A percentile compares a stretch with the other conserved stretches of the same genome.
phyloP scores from a whole-genome alignment of 2,888 invertebrate genomes.

The Achlya flavicornis region DNA sequence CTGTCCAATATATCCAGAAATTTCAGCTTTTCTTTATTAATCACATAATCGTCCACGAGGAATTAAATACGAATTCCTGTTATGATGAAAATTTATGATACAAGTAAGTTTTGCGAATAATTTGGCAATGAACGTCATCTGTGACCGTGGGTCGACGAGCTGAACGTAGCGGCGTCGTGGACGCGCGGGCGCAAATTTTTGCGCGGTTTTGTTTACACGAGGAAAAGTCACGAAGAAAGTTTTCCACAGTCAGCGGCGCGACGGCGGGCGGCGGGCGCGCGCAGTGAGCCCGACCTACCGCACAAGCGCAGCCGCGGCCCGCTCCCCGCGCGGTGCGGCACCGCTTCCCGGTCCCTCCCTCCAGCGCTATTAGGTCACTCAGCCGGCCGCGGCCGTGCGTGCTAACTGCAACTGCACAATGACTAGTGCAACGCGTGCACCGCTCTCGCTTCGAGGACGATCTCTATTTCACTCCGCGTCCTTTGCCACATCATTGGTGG shows the following conservation, averaged over 20 bases:
- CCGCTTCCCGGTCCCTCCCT: slow-evolving; percentile 81
- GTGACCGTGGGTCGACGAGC: slow-evolving; percentile 26
- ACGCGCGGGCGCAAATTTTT: slow-evolving; percentile 61
- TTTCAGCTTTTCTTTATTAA: slow-evolving; percentile 34
- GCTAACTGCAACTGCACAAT: slow-evolving; percentile 81
- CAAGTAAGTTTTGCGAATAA: slow-evolving; percentile 23
- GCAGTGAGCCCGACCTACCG: slow-evolving; percentile 83
- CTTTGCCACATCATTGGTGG: slow-evolving; percentile 81
- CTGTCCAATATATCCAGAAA: slow-evolving; percentile 46
- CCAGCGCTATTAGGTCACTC: slow-evolving; percentile 83
- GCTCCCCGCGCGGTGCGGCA: slow-evolving; percentile 58
- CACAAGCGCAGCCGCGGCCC: slow-evolving; percentile 69
- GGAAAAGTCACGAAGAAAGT: slow-evolving; percentile 82
- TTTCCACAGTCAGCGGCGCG: slow-evolving; percentile 74
- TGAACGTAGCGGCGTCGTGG: slow-evolving; percentile 31
- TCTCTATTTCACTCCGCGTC: slow-evolving; percentile 83
- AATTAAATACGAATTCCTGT: slow-evolving; percentile 29
- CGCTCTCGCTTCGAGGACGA: slow-evolving; percentile 84
- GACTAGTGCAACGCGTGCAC: slow-evolving; percentile 82
- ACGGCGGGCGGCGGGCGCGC: slow-evolving; percentile 72
- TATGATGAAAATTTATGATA: slow-evolving; percentile 20
- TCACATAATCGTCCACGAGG: slow-evolving; percentile 54
- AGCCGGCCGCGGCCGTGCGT: slow-evolving; percentile 79
- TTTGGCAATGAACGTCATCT: slow-evolving; percentile 34
- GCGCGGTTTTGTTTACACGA: slow-evolving; percentile 74